Conservation (phyloP, 1,140 invertebrate species). For the Sycobia sp. region DNA sequence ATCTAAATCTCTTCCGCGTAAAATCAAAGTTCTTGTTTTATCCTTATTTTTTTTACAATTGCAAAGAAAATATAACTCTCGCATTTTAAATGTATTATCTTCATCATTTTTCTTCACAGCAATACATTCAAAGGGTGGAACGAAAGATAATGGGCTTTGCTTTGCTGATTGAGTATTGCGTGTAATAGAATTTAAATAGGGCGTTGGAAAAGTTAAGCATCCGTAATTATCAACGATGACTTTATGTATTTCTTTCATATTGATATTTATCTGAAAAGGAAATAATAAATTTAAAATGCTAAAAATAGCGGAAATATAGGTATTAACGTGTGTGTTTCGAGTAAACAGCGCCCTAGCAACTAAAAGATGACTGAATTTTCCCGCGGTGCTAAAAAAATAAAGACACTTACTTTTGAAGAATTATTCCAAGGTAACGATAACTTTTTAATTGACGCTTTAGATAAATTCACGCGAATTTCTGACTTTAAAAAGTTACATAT, state of each 20-base stretch:
- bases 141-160: constrained; percentile 1
- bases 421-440: constrained; percentile 44
- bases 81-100: constrained; percentile 27
- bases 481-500: no score
- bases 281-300: neutral
- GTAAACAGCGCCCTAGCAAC: constrained; percentile 30
- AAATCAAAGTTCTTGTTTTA: constrained; percentile 48
- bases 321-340: neutral
- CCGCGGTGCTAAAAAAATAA: no score
- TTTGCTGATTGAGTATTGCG: neutral
- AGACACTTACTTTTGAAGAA: constrained; percentile 39
- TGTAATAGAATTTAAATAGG: neutral
- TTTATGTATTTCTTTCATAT: neutral
- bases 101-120: neutral
- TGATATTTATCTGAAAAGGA: neutral
- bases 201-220: neutral
- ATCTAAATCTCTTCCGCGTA: constrained; percentile 50
- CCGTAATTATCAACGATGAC: constrained; percentile 15
- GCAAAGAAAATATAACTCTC: constrained; percentile 45
- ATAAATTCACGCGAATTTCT: no score
- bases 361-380: no score
- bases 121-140: neutral
- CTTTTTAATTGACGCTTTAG: no score
- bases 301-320: constrained; percentile 2
- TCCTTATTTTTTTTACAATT: constrained; percentile 54